Evolutionary conservation across 2,113 vertebrate species (phyloP), one percentile per base, ranked within the genome.

Genomic region (Hyperopisus bebe): DNA sequence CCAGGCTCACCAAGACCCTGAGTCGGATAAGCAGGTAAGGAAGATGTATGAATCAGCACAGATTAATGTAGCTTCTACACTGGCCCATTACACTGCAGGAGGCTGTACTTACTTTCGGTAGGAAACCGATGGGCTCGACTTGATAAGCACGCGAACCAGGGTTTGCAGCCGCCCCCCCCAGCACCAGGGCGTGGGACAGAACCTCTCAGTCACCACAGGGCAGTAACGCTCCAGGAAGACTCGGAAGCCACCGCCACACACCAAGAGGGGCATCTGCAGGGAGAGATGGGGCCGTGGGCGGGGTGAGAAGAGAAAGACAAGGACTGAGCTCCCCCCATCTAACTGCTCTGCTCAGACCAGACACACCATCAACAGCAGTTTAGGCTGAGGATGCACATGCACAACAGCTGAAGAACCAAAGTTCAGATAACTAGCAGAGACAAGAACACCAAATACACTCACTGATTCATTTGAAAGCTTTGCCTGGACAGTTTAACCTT

Each of bases 141-240:
- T 95, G 90, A 97, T 89, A 24, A 93, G 5, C 0, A 93, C 94
- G 5, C 0, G 92, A 24, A 97, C 93, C 24, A 95, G 90, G 2
- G 95, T 95, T 91, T 97, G 96, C 42, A 96, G 15, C 0, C 96
- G 93, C 7, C 96, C 96, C 0, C 95, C 96, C 94, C 94, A 95
- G 93, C 96, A 97, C 96, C 96, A 97, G 0, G 94, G 94, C 0
- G 96, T 97, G 21, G 96, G 96, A 35, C 92, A 92, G 92, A 96
- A 96, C 58, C 84, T 50, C 90, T 96, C 95, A 1, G 83, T 55
- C 70, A 97, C 94, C 50, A 94, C 91, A 0, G 96, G 96, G 86
- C 95, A 96, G 91, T 94, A 93, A 47, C 91, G 91, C 86, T 44
- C 91, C 44, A 97, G 94, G 88, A 97, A 97, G 0, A 11, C 91